Base-by-base conservation (phyloP, 2,888 invertebrate genomes). In the Heliconius cydno region DNA sequence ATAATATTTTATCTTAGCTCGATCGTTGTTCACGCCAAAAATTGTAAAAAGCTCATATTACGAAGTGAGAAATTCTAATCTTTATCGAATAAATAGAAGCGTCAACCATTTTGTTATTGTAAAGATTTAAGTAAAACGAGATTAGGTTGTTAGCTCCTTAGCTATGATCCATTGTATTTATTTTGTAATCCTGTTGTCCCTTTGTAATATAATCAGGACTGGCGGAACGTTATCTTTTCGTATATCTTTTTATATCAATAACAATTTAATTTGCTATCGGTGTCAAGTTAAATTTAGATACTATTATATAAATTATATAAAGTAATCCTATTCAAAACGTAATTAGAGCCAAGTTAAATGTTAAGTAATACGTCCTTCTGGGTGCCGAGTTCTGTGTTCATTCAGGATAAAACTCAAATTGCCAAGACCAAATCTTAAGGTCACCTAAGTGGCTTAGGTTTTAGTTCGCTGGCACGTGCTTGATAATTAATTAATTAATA, bases 161-260 rank as follows among this genome's bases (percentile, higher is more conserved):
- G 85, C 86, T 86, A 85, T 88, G 86, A 90, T 89, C 90, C 85
- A 89, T 92, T 92, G 92, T 92, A 85, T 87, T 87, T 84, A 28
- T 28, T 28, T 28, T 83, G 87, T 92, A 91, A 94, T 93, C 91
- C 91, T 83, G 90, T 92, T 94, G 92, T 93, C 88, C 87, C 83
- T 84, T 80, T 81, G 80, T 82, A 79, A 84, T 84, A 87, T 87
- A 86, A 86, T 84, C 84, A 86, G 87, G 85, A 86, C 67, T 79
- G 81, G 87, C 87, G 79, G 88, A 88, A 77, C 81, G 82, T 85
- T 86, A 85, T 86, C 86, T 83, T 77, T 74, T 80, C 65, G 74
- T 77, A 84, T 84, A 86, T 87, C 86, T 85, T 60, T 46, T 68
- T 68, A 34, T 60, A 73, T 60, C 52, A 13, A 5, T 57, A 57